These are phyloP conservation scores for chimpanzee (Pan troglodytes) DNA, from an alignment of 2,113 vertebrate species.

Conservation along the genomic window NHGRI_mPanTro3-v2.1_pri NC_072410.2:82105001-82105500, in stretches of 20 bases:
- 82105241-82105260: not conserved
- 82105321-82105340: not conserved
- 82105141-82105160: not conserved
- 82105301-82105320: not conserved
- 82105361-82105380: not conserved
- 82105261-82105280: not conserved
- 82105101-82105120: not conserved
- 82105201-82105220: not conserved
- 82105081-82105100: not conserved
- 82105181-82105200: not conserved
- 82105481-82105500: not conserved
- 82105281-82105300: not conserved
- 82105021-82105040: not conserved
- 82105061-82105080: not conserved
- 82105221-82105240: not conserved
- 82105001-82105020: not conserved
- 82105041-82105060: not conserved
- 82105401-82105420: not conserved
- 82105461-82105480: not conserved
- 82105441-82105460: not conserved
- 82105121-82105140: not conserved
- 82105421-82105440: not conserved
- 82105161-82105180: not conserved
- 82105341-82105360: not conserved
- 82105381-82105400: not conserved